Evolutionary conservation across 2,797 vertebrate genomes (phyloP), one percentile per base, ranked within the genome.

Genomic region (Bradypodion ventrale): DNA sequence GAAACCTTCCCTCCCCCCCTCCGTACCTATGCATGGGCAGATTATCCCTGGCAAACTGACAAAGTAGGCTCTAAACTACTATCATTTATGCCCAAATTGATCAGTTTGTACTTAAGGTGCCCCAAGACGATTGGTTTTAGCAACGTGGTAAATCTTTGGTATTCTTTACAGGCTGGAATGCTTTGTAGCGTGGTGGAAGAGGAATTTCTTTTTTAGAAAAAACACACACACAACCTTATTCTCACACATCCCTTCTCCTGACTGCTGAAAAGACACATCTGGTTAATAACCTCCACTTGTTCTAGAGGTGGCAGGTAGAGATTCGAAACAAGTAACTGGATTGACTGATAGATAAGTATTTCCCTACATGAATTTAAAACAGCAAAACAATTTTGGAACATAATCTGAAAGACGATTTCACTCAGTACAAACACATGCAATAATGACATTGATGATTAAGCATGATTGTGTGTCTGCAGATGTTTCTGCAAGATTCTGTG

Each of bases 111-210:
- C 46, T 60, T 85, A 76, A 70, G 74, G 79, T 49, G 56, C 65
- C 32, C 19, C 49, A 69, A 46, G 52, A 44, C 6, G 13, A 25
- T 52, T 35, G 32, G n/a, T 40, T 62, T 76, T 63, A 35, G 40
- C 56, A 46, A 82, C 44, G 56, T 40, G 65, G 29, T 27, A 62
- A 77, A n/a, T 76, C 52, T 80, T 79, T 49, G 32, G 63, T 16
- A 29, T 70, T 56, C 56, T 21, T 32, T 80, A 59, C 37, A 80
- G 16, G 37, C 44, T 80, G 83, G 21, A 78, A 84, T 63, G 56
- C 23, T 68, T 49, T 37, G 29, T 65, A 52, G 27, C 29, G 56
- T 4, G 27, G 19, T n/a, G 13, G 21, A 23, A 63, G 56, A 44
- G 23, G 19, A 56, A 56, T 56, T 23, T 15, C 5, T 56, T 56